Evolutionary conservation across 2,888 invertebrate species (phyloP).

Genomic region (Drosophila paramelanica): DNA sequence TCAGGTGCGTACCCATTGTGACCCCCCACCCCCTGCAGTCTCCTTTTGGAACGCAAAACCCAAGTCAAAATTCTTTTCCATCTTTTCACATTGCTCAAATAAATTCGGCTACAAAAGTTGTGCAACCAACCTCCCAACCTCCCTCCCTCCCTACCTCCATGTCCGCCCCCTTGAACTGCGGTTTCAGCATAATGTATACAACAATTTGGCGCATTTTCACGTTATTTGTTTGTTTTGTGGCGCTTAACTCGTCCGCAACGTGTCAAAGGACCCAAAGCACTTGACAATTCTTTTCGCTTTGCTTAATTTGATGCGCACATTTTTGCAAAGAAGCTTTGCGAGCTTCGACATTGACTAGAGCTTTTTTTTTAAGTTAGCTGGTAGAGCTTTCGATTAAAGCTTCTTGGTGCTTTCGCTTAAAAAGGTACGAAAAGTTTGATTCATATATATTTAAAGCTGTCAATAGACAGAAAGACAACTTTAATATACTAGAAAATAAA

Average conservation of each 20-base stretch:
- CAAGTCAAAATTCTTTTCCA: slow-evolving; percentile 49
- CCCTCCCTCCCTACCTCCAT: background rate
- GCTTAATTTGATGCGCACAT: slow-evolving; percentile 56
- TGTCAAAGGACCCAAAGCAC: slow-evolving; percentile 37
- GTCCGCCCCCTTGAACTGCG: background rate
- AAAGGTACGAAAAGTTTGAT: too few species aligned
- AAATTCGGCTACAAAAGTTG: slow-evolving; percentile 70
- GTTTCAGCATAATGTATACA: slow-evolving; percentile 72
- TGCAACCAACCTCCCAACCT: slow-evolving; percentile 9
- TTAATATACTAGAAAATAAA: too few species aligned
- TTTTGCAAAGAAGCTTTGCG: too few species aligned
- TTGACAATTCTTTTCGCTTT: slow-evolving; percentile 61
- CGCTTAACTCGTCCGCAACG: too few species aligned
- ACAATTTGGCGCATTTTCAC: slow-evolving; percentile 78
- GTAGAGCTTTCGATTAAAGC: too few species aligned
- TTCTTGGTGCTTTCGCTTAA: too few species aligned
- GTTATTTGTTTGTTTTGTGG: slow-evolving; percentile 68
- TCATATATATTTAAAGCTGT: too few species aligned
- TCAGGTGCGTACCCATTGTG: slow-evolving; percentile 47
- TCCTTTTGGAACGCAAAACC: background rate
- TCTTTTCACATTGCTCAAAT: slow-evolving; percentile 69
- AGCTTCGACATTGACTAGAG: too few species aligned
- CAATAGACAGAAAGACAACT: too few species aligned
- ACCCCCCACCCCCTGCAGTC: background rate
- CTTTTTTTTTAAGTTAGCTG: too few species aligned